These are phyloP conservation scores for Taeniopygia guttata DNA, from an alignment of 2,797 vertebrate species.

Conservation along the genomic window DNA sequence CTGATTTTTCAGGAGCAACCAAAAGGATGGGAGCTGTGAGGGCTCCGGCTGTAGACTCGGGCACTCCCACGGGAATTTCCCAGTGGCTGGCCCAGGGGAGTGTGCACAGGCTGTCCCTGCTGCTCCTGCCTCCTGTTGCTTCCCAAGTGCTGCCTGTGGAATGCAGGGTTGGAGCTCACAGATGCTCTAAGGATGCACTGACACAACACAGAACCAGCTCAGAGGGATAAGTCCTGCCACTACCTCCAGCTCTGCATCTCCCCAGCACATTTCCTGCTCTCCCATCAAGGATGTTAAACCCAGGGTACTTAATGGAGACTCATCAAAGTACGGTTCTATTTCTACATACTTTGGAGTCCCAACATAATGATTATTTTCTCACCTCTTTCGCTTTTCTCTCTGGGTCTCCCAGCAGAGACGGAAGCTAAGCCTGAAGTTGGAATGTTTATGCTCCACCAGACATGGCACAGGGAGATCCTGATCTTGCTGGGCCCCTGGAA, in stretches of 20 bases:
- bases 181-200: background rate
- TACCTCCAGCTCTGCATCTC: background rate
- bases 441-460: background rate
- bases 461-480: background rate
- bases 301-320: background rate
- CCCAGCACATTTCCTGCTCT: background rate
- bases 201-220: accelerated
- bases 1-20: background rate
- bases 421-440: background rate
- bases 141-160: background rate
- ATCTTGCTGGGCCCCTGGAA: background rate
- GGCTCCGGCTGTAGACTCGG: accelerated
- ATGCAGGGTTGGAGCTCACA: background rate
- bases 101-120: background rate
- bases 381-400: background rate
- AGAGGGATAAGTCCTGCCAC: accelerated
- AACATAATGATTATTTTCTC: background rate
- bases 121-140: background rate
- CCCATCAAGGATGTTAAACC: background rate
- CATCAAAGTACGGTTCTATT: accelerated
- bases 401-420: background rate
- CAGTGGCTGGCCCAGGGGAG: accelerated
- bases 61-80: background rate
- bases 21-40: background rate
- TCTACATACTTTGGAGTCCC: background rate